phyloP scores from a whole-genome alignment of 1,140 invertebrate genomes.

The Gerris buenoi region DNA sequence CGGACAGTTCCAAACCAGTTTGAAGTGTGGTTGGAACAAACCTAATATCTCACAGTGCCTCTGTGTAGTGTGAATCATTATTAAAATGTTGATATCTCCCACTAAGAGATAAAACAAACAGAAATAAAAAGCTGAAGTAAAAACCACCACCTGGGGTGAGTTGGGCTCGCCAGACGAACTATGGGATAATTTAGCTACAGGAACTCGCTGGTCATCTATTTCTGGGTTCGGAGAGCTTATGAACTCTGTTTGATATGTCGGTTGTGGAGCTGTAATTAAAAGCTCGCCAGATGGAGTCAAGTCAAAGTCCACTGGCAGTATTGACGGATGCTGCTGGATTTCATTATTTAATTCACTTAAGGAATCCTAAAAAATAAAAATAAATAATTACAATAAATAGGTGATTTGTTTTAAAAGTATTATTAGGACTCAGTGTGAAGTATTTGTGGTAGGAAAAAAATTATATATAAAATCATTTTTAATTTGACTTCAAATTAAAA shows the following conservation, averaged over 20 bases:
- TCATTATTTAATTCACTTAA: constrained; percentile 62
- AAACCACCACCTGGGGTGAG: constrained; percentile 22
- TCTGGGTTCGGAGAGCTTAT: constrained; percentile 28
- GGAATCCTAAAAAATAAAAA: constrained; percentile 44
- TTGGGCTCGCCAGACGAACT: constrained; percentile 34
- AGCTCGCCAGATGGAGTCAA: constrained; percentile 57
- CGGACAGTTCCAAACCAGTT: no score
- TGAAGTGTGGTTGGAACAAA: no score
- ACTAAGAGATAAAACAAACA: no score
- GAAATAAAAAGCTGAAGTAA: no score
- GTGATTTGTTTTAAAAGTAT: no score
- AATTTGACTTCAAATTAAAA: no score
- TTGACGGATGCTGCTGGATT: constrained; percentile 73
- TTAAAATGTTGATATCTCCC: no score
- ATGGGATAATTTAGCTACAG: constrained; percentile 35
- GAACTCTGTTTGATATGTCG: constrained; percentile 19
- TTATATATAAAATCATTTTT: no score
- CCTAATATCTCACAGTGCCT: no score
- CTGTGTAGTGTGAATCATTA: no score
- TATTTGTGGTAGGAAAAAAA: no score
- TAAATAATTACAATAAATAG: background rate
- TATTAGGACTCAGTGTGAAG: no score
- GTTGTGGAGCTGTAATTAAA: constrained; percentile 25
- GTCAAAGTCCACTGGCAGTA: constrained; percentile 81
- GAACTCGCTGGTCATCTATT: constrained; percentile 37